These are phyloP conservation scores for Drosophila meridiana DNA, from an alignment of 2,888 invertebrate species.

Conservation along the genomic window DNA sequence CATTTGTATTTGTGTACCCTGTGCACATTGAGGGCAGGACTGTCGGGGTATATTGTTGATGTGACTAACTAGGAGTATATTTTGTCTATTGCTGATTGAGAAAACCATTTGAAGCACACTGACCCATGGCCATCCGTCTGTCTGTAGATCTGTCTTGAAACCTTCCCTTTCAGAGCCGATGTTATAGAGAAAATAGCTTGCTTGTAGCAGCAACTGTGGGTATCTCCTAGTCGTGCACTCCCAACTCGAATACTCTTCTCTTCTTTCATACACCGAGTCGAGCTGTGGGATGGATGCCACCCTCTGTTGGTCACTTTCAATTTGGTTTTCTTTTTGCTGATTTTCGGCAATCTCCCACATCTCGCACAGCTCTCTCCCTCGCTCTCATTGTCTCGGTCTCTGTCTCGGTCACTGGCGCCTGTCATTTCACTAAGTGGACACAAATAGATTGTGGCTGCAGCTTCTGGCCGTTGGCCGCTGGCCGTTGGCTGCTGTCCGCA, in stretches of 20 bases:
- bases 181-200: too few species aligned
- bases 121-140: not conserved
- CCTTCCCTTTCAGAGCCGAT: not conserved
- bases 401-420: slow-evolving; percentile 37
- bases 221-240: not conserved
- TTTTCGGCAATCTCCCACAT: slow-evolving; percentile 53
- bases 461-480: slow-evolving; percentile 3
- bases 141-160: not conserved
- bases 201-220: not conserved
- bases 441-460: slow-evolving; percentile 83
- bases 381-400: not conserved
- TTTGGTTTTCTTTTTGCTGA: slow-evolving; percentile 70
- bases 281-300: slow-evolving; percentile 40
- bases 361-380: not conserved
- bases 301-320: slow-evolving; percentile 74
- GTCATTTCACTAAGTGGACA: slow-evolving; percentile 83
- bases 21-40: not conserved
- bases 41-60: not conserved
- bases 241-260: too few species aligned
- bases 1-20: slow-evolving; percentile 63
- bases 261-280: slow-evolving; percentile 60
- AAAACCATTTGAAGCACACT: not conserved
- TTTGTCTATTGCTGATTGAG: not conserved
- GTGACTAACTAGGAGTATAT: not conserved
- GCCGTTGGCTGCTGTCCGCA: slow-evolving; percentile 81